Percentiles rank a stretch among this genome's conserved stretches.
These are phyloP conservation scores for Cyrtodaria siliqua DNA, from an alignment of 2,888 invertebrate genomes.

Conservation along the genomic window DNA sequence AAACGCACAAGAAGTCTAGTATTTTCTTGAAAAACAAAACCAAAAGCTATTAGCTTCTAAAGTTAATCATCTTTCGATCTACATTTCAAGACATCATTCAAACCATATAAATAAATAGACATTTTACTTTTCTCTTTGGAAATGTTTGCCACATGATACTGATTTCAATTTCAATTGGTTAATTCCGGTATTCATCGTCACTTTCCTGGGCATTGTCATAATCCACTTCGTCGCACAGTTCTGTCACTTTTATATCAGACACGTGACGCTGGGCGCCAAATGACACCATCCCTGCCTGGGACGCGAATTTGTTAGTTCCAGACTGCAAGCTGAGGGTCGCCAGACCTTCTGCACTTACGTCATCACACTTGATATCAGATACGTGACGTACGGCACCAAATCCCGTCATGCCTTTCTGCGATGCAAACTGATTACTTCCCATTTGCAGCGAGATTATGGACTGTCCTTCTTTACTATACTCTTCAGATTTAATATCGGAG, in stretches of 20 bases:
- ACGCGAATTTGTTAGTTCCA: slow-evolving; percentile 76
- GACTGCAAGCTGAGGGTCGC: slow-evolving; percentile 77
- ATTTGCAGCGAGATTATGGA: slow-evolving; percentile 81
- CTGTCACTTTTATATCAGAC: slow-evolving; percentile 79
- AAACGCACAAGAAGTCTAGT: too few relatives aligned
- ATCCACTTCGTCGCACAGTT: slow-evolving; percentile 61
- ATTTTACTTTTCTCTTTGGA: too few relatives aligned
- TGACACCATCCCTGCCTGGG: slow-evolving; percentile 76
- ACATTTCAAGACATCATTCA: background rate
- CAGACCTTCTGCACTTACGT: slow-evolving; percentile 71
- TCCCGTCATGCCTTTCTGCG: slow-evolving; percentile 84
- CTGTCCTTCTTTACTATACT: slow-evolving; percentile 76
- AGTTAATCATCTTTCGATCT: too few relatives aligned
- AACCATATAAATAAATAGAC: background rate
- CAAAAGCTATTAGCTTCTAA: too few relatives aligned
- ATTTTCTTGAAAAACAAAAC: too few relatives aligned
- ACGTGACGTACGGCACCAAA: slow-evolving; percentile 82
- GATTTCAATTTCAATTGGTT: too few relatives aligned
- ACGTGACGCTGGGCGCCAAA: slow-evolving; percentile 80
- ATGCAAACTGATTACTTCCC: slow-evolving; percentile 84
- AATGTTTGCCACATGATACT: too few relatives aligned
- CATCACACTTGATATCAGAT: slow-evolving; percentile 75
- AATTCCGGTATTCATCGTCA: slow-evolving; percentile 8
- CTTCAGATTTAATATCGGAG: slow-evolving; percentile 83
- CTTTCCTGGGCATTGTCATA: slow-evolving; percentile 37